A percentile compares a stretch with the other conserved stretches of the same genome.
These are phyloP conservation scores for Megatriorchis doriae DNA, from an alignment of 2,113 vertebrate species.

Conservation along the genomic window DNA sequence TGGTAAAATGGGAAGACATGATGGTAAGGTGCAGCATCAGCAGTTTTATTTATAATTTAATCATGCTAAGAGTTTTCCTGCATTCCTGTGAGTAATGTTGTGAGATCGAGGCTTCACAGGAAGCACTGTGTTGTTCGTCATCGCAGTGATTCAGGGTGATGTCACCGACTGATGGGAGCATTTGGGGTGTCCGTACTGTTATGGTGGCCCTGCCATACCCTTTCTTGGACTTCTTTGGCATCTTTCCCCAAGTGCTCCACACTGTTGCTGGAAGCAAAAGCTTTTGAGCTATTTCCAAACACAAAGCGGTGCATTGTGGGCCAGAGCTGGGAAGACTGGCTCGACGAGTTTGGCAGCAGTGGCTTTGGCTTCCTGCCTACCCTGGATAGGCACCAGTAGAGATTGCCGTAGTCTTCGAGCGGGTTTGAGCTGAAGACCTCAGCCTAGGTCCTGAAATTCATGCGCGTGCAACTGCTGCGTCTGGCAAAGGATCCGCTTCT, in stretches of 20 bases:
- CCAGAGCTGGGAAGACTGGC: conserved; percentile 35
- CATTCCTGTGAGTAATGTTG: background rate
- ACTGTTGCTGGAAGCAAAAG: conserved; percentile 33
- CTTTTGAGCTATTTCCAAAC: conserved; percentile 39
- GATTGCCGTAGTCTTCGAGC: background rate
- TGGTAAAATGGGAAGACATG: background rate
- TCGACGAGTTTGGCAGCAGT: conserved; percentile 54
- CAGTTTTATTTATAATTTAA: background rate
- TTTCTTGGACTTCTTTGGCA: background rate
- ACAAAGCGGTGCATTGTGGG: conserved; percentile 40
- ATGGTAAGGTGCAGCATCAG: background rate
- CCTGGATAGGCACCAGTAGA: conserved; percentile 29
- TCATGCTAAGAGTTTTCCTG: background rate
- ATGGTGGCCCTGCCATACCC: background rate
- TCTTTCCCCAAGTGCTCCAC: background rate
- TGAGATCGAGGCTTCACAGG: background rate
- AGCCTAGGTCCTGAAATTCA: background rate
- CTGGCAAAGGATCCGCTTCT: background rate
- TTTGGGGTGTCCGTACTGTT: background rate
- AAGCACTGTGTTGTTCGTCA: rapidly evolving
- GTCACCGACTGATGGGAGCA: background rate
- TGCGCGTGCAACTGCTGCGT: background rate
- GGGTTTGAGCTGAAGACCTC: background rate
- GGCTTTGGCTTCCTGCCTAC: conserved; percentile 52
- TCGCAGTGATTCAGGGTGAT: background rate